Conservation (phyloP, 2,888 invertebrate species). For the Ommatoiulus sabulosus region DNA sequence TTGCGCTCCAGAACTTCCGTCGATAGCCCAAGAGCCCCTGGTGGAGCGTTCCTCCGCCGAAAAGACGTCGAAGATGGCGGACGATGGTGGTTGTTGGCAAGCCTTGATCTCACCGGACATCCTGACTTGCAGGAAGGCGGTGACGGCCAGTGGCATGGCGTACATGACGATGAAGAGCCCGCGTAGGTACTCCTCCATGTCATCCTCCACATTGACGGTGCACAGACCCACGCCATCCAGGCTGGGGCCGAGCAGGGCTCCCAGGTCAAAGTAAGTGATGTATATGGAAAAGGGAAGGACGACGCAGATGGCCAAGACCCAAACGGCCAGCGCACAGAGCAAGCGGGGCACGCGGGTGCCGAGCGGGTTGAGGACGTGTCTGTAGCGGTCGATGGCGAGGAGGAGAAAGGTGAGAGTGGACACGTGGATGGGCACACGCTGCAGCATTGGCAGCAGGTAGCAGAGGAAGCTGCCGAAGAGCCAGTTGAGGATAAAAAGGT, state of each 20-base stretch:
- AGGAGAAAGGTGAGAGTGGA: slow-evolving; percentile 78
- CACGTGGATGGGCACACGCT: slow-evolving; percentile 79
- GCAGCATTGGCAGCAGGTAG: slow-evolving; percentile 79
- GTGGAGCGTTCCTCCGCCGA: slow-evolving; percentile 72
- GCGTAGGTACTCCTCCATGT: slow-evolving; percentile 77
- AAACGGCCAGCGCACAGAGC: slow-evolving; percentile 76
- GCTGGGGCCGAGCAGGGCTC: slow-evolving; percentile 70
- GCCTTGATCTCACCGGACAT: slow-evolving; percentile 64
- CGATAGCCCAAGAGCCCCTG: slow-evolving; percentile 64
- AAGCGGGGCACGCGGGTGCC: slow-evolving; percentile 76
- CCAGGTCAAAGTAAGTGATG: slow-evolving; percentile 78
- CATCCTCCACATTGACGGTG: slow-evolving; percentile 75
- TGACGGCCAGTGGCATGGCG: slow-evolving; percentile 73
- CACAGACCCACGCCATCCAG: slow-evolving; percentile 74
- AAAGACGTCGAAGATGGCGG: slow-evolving; percentile 56
- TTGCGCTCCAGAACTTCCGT: background rate
- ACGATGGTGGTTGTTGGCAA: slow-evolving; percentile 61
- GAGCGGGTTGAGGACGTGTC: slow-evolving; percentile 74
- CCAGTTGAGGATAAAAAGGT: slow-evolving; percentile 79
- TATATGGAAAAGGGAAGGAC: slow-evolving; percentile 81
- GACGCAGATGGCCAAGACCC: slow-evolving; percentile 78
- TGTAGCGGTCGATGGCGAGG: slow-evolving; percentile 77
- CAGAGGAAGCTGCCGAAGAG: slow-evolving; percentile 79
- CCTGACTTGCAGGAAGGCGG: slow-evolving; percentile 76
- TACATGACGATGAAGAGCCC: slow-evolving; percentile 74